phyloP scores from a whole-genome alignment of 2,888 invertebrate genomes.

The Romanomermis culicivorax region DNA sequence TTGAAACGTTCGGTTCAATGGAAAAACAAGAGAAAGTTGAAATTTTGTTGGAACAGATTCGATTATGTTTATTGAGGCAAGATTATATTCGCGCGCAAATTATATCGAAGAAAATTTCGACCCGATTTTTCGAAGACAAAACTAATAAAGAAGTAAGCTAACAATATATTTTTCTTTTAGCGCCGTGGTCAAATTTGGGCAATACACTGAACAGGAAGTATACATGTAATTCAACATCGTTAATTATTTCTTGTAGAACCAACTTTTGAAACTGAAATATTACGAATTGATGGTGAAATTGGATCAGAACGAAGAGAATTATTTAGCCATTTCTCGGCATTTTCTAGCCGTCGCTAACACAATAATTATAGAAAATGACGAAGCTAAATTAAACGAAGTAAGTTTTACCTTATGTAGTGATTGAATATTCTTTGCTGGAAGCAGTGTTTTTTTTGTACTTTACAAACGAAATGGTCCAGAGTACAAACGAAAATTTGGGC shows the following conservation, averaged over 20 bases:
- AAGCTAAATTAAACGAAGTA: slow-evolving; percentile 40
- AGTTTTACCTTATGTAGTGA: slow-evolving; percentile 4
- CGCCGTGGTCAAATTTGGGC: neutral
- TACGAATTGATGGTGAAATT: slow-evolving; percentile 75
- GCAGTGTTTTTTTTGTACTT: too few relatives aligned
- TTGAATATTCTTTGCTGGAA: too few relatives aligned
- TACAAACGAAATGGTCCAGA: too few relatives aligned
- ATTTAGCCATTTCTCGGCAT: slow-evolving; percentile 80
- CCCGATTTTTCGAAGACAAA: slow-evolving; percentile 74
- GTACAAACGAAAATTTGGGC: too few relatives aligned
- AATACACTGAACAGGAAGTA: neutral
- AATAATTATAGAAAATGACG: slow-evolving; percentile 45
- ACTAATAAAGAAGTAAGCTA: slow-evolving; percentile 15
- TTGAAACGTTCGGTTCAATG: slow-evolving; percentile 98
- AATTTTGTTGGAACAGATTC: slow-evolving; percentile 91
- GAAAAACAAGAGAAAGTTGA: slow-evolving; percentile 86
- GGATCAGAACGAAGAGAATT: slow-evolving; percentile 76
- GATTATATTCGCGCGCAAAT: slow-evolving; percentile 94
- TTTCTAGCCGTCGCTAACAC: slow-evolving; percentile 74
- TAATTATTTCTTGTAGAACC: slow-evolving; percentile 15
- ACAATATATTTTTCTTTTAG: slow-evolving; percentile 5
- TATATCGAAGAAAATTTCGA: slow-evolving; percentile 92
- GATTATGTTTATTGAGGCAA: slow-evolving; percentile 75
- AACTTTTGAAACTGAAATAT: slow-evolving; percentile 47
- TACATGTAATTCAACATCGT: neutral